Conservation (phyloP, 2,797 vertebrate species). For the Botia kubotai region DNA sequence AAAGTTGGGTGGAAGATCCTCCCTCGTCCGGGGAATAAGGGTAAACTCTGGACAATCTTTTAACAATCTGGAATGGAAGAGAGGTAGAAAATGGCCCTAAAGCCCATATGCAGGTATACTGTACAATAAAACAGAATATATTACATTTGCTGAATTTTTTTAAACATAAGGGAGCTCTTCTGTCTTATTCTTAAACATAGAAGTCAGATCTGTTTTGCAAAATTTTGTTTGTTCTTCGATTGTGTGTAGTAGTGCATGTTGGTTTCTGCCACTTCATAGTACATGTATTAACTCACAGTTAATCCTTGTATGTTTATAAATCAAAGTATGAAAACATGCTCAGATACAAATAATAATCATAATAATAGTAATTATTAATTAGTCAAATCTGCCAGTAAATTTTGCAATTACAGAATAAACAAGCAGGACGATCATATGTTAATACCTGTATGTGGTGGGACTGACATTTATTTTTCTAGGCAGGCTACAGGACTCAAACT, state of each 20-base stretch:
- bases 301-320: too few species aligned
- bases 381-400: background rate
- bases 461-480: slow-evolving; percentile 95
- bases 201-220: too few species aligned
- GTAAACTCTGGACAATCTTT: slow-evolving; percentile 90
- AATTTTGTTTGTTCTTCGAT: too few species aligned
- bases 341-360: too few species aligned
- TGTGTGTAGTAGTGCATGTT: too few species aligned
- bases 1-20: slow-evolving; percentile 96
- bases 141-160: background rate
- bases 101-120: background rate
- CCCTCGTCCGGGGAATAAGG: slow-evolving; percentile 92
- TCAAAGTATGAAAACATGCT: too few species aligned
- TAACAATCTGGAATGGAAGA: slow-evolving; percentile 85
- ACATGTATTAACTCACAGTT: too few species aligned
- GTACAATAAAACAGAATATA: background rate
- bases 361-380: too few species aligned
- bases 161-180: too few species aligned
- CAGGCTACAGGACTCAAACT: slow-evolving; percentile 95
- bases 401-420: background rate
- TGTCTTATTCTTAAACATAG: too few species aligned
- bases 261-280: too few species aligned
- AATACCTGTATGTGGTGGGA: slow-evolving; percentile 93
- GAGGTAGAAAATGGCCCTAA: slow-evolving; percentile 62
- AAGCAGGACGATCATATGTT: slow-evolving; percentile 5